Percentiles rank a stretch among this genome's conserved stretches.
Evolutionary conservation across 2,888 invertebrate genomes (phyloP).

Genomic region (Lobophora halterata): DNA sequence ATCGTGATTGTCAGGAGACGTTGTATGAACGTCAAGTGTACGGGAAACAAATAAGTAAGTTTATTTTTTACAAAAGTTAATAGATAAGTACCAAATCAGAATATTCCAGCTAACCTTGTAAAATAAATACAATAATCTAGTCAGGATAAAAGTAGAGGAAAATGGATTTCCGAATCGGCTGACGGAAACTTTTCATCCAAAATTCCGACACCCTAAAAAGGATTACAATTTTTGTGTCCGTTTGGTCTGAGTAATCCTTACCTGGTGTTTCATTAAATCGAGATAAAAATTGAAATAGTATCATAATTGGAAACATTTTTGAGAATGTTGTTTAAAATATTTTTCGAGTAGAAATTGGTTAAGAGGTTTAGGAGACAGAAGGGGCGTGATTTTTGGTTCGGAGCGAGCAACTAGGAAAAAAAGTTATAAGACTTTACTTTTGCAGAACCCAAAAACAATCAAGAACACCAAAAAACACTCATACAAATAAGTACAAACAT

Average conservation of each 20-base stretch:
- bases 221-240: slow-evolving; percentile 22
- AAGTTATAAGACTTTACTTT: too few species aligned
- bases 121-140: slow-evolving; percentile 18
- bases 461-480: too few species aligned
- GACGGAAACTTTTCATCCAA: slow-evolving; percentile 26
- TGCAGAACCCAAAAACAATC: too few species aligned
- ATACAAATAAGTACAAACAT: too few species aligned
- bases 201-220: slow-evolving; percentile 27
- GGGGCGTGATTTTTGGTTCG: too few species aligned
- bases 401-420: too few species aligned
- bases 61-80: neutral
- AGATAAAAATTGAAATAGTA: neutral
- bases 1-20: slow-evolving; percentile 13
- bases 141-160: slow-evolving; percentile 16
- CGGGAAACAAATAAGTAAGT: neutral
- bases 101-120: neutral
- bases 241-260: neutral
- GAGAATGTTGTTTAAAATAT: too few species aligned
- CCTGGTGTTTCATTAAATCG: neutral
- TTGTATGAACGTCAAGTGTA: slow-evolving; percentile 4
- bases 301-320: neutral
- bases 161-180: slow-evolving; percentile 17
- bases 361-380: too few species aligned
- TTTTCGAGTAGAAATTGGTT: too few species aligned
- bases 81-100: neutral